Percentiles rank a stretch among this genome's conserved stretches.
Evolutionary conservation across 2,113 vertebrate species (phyloP).

Genomic region (Salvelinus sp.): DNA sequence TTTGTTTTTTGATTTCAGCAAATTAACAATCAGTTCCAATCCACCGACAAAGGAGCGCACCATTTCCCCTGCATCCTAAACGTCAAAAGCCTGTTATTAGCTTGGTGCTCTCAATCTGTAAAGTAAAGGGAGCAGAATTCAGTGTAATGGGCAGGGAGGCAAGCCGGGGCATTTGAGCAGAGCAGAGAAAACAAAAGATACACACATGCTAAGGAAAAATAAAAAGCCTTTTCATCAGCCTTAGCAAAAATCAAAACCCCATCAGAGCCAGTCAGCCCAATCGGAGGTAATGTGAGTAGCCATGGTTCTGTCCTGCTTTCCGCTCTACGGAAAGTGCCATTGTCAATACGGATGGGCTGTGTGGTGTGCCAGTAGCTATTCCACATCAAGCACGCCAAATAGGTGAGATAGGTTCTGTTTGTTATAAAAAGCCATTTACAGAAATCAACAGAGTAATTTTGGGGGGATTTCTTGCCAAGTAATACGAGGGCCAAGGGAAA

Average conservation of each 20-base stretch:
- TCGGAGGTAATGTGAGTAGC: not conserved
- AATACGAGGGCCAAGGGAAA: not conserved
- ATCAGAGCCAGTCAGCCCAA: slow-evolving; percentile 14
- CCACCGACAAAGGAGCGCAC: slow-evolving; percentile 90
- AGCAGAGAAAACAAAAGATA: slow-evolving; percentile 26
- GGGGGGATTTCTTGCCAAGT: not conserved
- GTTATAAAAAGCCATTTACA: not conserved
- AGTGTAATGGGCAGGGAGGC: slow-evolving; percentile 19
- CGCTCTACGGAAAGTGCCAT: slow-evolving; percentile 4
- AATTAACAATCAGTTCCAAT: slow-evolving; percentile 87
- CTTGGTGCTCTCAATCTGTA: not conserved
- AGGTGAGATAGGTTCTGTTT: not conserved
- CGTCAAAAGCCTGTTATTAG: slow-evolving; percentile 47
- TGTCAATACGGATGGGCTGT: not conserved
- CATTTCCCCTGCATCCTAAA: slow-evolving; percentile 90
- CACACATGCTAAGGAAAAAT: slow-evolving; percentile 11
- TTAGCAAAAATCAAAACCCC: slow-evolving; percentile 29
- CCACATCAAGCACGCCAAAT: not conserved
- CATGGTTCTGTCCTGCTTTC: not conserved
- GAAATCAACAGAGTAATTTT: not conserved
- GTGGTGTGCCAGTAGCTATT: not conserved
- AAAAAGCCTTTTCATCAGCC: slow-evolving; percentile 28
- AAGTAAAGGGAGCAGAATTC: slow-evolving; percentile 11
- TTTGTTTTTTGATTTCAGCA: slow-evolving; percentile 86
- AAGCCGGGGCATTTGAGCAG: slow-evolving; percentile 18